Evolutionary conservation across 2,888 invertebrate genomes (phyloP), one percentile per base, ranked within the genome.

Genomic region (Stenolophus ochropezus): DNA sequence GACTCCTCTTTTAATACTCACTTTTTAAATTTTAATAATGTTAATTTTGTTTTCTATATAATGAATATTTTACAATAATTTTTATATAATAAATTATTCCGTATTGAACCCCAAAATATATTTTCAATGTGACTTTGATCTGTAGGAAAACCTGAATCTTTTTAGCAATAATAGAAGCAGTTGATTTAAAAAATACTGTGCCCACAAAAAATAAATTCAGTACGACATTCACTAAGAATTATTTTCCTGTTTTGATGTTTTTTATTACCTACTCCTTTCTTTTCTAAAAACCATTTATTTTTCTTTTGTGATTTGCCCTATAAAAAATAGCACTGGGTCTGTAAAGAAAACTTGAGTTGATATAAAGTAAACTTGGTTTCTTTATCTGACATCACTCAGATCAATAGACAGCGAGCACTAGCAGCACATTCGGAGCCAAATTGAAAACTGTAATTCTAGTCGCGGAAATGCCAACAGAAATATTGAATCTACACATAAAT

Each of bases 361-460:
- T 42, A 47, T 73, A 73, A 49, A 73, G 47, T 73, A 73, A 73
- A 73, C 21, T 49, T 73, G 21, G 73, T 73, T 69, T 73, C 73
- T 73, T 18, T 49, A 73, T 73, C 47, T 73, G 23, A 49, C 21
- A 18, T 47, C 73, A 23, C n/a, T 73, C 20, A 33, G 73, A 73
- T 73, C 42, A 47, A 73, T 71, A 73, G 21, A 23, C 4, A 58
- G 14, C 21, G 58, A 23, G 23, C 6, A 2, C 20, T 21, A 56
- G 56, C 21, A 56, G 56, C 21, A 21, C 20, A 42, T 42, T 42
- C 33, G 33, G 33, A 42, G 33, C 33, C 33, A 42, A 42, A 42
- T 42, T 8, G 33, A 42, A 42, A 42, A 42, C 33, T 42, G 33
- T 42, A 42, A 42, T 42, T 42, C 11, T 8, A 42, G 11, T 6